Conservation (phyloP, 2,797 vertebrate genomes). For the Dermochelys coriacea region DNA sequence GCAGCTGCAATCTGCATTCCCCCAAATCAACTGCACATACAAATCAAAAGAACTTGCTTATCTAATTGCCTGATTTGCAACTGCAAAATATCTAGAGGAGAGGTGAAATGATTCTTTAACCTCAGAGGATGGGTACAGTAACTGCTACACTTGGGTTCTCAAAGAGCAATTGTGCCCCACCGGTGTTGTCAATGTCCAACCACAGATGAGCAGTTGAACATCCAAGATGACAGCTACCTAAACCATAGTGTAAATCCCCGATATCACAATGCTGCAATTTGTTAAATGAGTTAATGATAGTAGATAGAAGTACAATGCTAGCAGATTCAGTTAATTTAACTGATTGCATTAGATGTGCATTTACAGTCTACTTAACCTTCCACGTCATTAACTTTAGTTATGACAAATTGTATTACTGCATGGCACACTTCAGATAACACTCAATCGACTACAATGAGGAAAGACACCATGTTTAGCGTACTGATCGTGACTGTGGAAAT, state of each 20-base stretch:
- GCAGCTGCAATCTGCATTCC: not conserved
- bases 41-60: not conserved
- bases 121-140: not conserved
- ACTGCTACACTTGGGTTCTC: not conserved
- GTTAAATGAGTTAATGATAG: not conserved
- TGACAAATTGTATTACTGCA: not conserved
- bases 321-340: conserved; percentile 18
- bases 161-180: too few relatives aligned
- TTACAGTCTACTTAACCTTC: conserved; percentile 33
- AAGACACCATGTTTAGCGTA: rapidly evolving
- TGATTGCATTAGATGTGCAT: conserved; percentile 17
- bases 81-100: not conserved
- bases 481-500: not conserved
- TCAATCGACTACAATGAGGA: not conserved
- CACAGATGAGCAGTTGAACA: rapidly evolving
- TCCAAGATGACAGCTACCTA: rapidly evolving
- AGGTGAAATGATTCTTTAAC: not conserved
- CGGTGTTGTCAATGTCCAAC: rapidly evolving
- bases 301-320: not conserved
- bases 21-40: not conserved
- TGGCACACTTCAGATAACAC: not conserved
- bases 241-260: rapidly evolving
- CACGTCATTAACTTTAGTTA: conserved; percentile 16
- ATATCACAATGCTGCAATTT: rapidly evolving
- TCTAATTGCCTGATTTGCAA: not conserved